Evolutionary conservation across 2,113 vertebrate species (phyloP).

Genomic region (Melanotaenia duboulayi): DNA sequence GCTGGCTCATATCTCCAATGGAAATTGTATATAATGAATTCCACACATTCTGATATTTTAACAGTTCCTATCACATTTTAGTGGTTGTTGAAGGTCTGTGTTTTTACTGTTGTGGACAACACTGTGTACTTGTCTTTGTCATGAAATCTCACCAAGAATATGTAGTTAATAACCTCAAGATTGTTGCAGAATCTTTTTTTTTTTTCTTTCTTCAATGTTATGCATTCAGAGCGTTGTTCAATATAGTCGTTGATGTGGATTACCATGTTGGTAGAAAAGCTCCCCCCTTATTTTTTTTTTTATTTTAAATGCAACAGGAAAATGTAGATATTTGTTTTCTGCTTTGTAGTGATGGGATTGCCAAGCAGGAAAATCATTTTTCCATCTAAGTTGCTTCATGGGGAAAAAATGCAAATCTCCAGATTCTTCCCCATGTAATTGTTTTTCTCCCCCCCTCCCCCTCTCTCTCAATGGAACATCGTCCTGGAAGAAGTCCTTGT

Average conservation of each 20-base stretch:
- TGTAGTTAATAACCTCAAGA: conserved; percentile 67
- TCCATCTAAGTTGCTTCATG: conserved; percentile 74
- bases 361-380: conserved; percentile 72
- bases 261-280: conserved; percentile 59
- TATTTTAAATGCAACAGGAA: conserved; percentile 60
- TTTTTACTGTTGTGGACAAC: conserved; percentile 78
- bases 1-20: conserved; percentile 66
- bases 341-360: conserved; percentile 58
- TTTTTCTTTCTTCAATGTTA: conserved; percentile 60
- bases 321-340: conserved; percentile 49
- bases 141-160: conserved; percentile 73
- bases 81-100: conserved; percentile 75
- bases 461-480: conserved; percentile 75
- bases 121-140: conserved; percentile 75
- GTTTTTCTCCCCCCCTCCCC: too few species aligned
- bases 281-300: conserved; percentile 14
- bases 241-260: conserved; percentile 65
- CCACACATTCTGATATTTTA: conserved; percentile 52
- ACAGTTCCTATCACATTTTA: conserved; percentile 72
- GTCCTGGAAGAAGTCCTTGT: conserved; percentile 70
- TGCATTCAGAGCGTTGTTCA: conserved; percentile 61
- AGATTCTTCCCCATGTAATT: conserved; percentile 73
- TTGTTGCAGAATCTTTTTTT: conserved; percentile 52
- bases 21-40: conserved; percentile 76
- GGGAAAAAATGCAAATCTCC: conserved; percentile 80